Evolutionary conservation across 1,140 invertebrate genomes (phyloP), one percentile per base, ranked within the genome.

Genomic region (Leptinotarsa texana): DNA sequence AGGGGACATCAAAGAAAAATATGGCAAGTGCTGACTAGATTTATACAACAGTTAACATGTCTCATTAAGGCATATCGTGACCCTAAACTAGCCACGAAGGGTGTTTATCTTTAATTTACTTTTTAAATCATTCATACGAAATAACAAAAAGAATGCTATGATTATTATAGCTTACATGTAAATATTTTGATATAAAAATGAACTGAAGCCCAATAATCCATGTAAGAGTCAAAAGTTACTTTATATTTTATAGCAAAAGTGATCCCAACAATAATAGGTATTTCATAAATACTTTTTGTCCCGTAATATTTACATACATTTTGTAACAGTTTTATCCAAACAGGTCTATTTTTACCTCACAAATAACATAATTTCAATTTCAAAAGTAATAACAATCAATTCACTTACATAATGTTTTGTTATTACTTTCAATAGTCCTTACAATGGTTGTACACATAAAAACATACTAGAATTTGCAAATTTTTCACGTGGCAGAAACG

Each of bases 61-160:
- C 77, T 77, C 78, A 81, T 81, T 83, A 83, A 83, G 82, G 82
- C 82, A 83, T 81, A 79, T 77, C 80, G 80, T 82, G 81, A 76
- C 77, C 72, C 76, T 78, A 80, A 80, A 77, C 42, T 78, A 78
- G 77, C 79, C 77, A 80, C 77, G 81, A 67, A 67, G 71, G 77
- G 76, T 79, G 74, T 75, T 74, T 63, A 21, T 62, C 48, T 49
- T 63, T 70, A 63, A 65, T 67, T 24, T 71, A 71, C 69, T 51
- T 70, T 70, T 49, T 22, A 63, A 70, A 74, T 74, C 17, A 69
- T 57, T 61, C 21, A 66, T 61, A 74, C 18, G 33, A 68, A n/a
- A 27, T 68, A 66, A 74, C 72, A 74, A 74, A 67, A 74, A 22
- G 66, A 48, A 21, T 57, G 72, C 72, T 74, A 74, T 68, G 65